These are phyloP conservation scores for Aeoliscus strigatus DNA, from an alignment of 2,797 vertebrate species.

Conservation along the genomic window DNA sequence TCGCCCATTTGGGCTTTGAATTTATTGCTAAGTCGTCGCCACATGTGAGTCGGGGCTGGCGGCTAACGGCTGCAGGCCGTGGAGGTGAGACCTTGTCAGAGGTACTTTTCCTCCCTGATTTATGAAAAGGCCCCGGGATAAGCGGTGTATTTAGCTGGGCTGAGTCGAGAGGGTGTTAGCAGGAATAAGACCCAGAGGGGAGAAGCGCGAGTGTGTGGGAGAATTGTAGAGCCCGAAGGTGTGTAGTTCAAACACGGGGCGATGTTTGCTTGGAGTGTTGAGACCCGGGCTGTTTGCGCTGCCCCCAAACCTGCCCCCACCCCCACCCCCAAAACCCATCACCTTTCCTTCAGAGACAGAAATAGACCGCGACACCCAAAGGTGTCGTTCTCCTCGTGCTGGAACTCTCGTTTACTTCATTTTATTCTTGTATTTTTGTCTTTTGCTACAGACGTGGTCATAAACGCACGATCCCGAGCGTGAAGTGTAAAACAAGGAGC, in stretches of 20 bases:
- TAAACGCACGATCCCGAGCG: too few relatives aligned
- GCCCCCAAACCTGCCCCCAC: conserved; percentile 40
- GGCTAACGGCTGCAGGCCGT: conserved; percentile 37
- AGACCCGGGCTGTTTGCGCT: conserved; percentile 73
- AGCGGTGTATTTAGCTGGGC: conserved; percentile 70
- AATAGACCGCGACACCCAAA: conserved; percentile 64
- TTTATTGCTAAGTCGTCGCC: conserved; percentile 29
- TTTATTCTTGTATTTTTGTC: too few relatives aligned
- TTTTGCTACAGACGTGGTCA: too few relatives aligned
- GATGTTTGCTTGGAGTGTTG: conserved; percentile 71
- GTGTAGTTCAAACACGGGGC: conserved; percentile 75
- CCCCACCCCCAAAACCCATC: conserved; percentile 32
- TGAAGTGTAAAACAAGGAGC: conserved; percentile 27
- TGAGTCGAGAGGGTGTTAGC: conserved; percentile 46
- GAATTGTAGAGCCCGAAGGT: conserved; percentile 64
- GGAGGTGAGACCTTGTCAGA: conserved; percentile 68
- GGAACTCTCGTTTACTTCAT: too few relatives aligned
- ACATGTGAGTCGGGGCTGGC: conserved; percentile 40
- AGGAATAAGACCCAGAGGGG: conserved; percentile 54
- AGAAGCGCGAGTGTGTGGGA: conserved; percentile 64
- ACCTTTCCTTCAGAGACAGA: conserved; percentile 64
- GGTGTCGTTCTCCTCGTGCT: conserved; percentile 42
- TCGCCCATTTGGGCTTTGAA: conserved; percentile 19
- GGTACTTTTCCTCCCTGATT: conserved; percentile 69
- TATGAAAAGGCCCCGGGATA: conserved; percentile 63